These are phyloP conservation scores for Vireo griseus DNA, from an alignment of 2,797 vertebrate genomes.

Conservation along the genomic window DNA sequence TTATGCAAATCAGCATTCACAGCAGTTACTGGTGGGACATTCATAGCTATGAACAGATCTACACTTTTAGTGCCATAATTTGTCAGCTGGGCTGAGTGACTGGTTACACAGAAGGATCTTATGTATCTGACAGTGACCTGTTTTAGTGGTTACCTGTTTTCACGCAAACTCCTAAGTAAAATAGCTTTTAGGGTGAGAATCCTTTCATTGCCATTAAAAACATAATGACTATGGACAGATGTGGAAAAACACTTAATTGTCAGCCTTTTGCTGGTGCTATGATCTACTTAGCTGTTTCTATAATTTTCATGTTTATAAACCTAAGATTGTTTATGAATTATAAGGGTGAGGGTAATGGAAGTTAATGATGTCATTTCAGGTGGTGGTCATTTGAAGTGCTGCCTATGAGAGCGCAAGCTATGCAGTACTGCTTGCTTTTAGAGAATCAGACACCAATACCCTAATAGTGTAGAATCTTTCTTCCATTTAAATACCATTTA, in stretches of 20 bases:
- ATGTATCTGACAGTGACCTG: background rate
- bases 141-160: background rate
- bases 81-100: background rate
- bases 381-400: background rate
- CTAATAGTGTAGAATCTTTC: background rate
- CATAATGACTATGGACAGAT: background rate
- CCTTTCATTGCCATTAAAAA: background rate
- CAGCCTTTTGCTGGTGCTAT: background rate
- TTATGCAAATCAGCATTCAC: background rate
- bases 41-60: background rate
- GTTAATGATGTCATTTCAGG: background rate
- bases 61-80: background rate
- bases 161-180: background rate
- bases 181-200: background rate
- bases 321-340: background rate
- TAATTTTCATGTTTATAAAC: background rate
- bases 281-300: background rate
- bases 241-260: background rate
- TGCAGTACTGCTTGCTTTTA: background rate
- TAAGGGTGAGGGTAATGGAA: background rate
- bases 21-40: background rate
- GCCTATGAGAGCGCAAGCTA: background rate
- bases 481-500: background rate
- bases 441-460: background rate
- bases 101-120: background rate